Conservation (phyloP, 1,140 invertebrate species). For the Ostrea edulis region DNA sequence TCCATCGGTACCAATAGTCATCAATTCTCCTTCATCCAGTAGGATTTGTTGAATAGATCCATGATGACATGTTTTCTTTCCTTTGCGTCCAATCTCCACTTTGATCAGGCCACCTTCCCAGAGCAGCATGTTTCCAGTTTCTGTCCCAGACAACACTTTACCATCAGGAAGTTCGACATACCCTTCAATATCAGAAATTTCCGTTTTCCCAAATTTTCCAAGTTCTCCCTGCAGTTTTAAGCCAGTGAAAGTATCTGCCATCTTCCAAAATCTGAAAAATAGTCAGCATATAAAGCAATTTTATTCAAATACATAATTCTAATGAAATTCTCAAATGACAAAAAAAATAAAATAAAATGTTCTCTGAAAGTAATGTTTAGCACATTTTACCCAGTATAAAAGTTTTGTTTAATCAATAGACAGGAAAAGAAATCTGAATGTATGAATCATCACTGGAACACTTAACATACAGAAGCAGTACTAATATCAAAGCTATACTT, state of each 20-base stretch:
- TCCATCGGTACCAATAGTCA: conserved; percentile 87
- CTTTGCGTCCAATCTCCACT: conserved; percentile 80
- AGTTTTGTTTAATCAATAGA: too few species aligned
- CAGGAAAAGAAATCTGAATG: too few species aligned
- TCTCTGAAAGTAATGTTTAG: too few species aligned
- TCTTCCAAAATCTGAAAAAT: conserved; percentile 89
- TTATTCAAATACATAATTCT: neutral
- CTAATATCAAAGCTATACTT: too few species aligned
- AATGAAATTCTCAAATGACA: too few species aligned
- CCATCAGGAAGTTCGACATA: conserved; percentile 91
- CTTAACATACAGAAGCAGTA: too few species aligned
- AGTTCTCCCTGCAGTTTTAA: conserved; percentile 91
- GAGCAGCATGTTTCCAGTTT: conserved; percentile 93
- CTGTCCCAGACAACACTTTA: conserved; percentile 91
- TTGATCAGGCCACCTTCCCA: conserved; percentile 94
- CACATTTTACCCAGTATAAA: too few species aligned
- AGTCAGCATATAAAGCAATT: neutral
- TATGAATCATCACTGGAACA: too few species aligned
- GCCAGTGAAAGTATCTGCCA: conserved; percentile 92
- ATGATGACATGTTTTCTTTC: conserved; percentile 85
- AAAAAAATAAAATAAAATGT: too few species aligned
- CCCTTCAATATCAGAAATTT: conserved; percentile 92
- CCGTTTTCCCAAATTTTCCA: conserved; percentile 93
- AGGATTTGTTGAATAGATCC: conserved; percentile 88
- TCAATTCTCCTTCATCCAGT: conserved; percentile 83